phyloP scores from a whole-genome alignment of 2,888 invertebrate species.

The Melitaea athalia region DNA sequence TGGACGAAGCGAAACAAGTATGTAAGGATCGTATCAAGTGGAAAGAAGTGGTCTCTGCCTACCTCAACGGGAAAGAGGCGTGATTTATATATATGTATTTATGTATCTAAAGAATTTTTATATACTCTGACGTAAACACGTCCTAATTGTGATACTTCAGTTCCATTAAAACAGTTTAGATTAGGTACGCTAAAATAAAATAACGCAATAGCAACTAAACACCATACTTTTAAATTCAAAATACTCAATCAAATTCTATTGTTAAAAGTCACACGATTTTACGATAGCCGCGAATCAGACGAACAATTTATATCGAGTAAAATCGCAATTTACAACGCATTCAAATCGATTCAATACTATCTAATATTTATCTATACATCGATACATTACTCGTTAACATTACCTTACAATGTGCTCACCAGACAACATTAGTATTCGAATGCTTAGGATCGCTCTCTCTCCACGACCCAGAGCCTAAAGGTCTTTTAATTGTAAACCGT shows the following conservation, averaged over 20 bases:
- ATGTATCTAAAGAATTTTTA: too few relatives aligned
- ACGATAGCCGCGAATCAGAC: background rate
- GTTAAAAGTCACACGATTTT: constrained; percentile 1
- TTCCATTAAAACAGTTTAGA: too few relatives aligned
- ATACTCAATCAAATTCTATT: background rate
- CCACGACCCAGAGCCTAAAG: constrained; percentile 28
- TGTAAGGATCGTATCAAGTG: too few relatives aligned
- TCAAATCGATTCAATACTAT: constrained; percentile 15
- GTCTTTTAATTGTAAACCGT: constrained; percentile 34
- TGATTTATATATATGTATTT: too few relatives aligned
- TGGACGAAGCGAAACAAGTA: too few relatives aligned
- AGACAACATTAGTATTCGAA: constrained; percentile 23
- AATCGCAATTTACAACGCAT: constrained; percentile 9
- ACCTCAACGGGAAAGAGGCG: too few relatives aligned
- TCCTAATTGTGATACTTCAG: too few relatives aligned
- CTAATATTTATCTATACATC: constrained; percentile 11
- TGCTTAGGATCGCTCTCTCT: constrained; percentile 21
- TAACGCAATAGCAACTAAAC: background rate
- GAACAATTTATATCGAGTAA: constrained; percentile 7
- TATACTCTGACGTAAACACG: too few relatives aligned
- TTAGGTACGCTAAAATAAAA: too few relatives aligned
- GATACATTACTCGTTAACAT: constrained; percentile 14
- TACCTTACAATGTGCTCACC: constrained; percentile 9
- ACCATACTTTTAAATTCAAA: background rate
- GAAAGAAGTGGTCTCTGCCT: too few relatives aligned